Base-by-base conservation (phyloP, 2,888 invertebrate species). In the Meteorus colon region DNA sequence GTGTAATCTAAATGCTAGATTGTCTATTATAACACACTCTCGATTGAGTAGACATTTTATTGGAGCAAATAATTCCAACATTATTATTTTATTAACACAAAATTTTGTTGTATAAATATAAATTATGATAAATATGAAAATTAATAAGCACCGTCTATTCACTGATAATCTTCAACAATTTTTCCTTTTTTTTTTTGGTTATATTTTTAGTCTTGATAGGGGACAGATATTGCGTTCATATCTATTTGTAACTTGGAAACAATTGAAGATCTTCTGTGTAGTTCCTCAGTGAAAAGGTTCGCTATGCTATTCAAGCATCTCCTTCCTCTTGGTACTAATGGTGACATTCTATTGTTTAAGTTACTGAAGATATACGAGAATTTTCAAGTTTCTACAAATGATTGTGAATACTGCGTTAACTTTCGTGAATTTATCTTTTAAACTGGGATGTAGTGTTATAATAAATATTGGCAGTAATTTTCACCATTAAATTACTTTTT, bases 61-160 rank as follows among this genome's bases (percentile, higher is more conserved):
- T 55, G 85, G 83, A 48, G 77, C 78, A 62, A 86, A 83, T 16
- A 87, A 77, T 37, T 86, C 86, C 62, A 85, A 69, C 86, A 86
- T 86, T 34, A 69, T 78, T 69, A 27, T 51, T 19, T 19, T 16
- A 45, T 41, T 41, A 0, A 12, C 2, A 41, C 12, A 2, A 41
- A 41, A 41, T 34, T 8, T 41, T 2, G 12, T 24, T 24, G 24
- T 24, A 24, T 24, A 24, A 24, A 24, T 24, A 24, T 41, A 12
- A 41, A 12, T 41, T 41, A 12, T 41, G 41, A 24, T 24, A 24
- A 24, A 24, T n/a, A n/a, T n/a, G n/a, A n/a, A n/a, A n/a, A n/a
- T n/a, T n/a, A n/a, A n/a, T n/a, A n/a, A n/a, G n/a, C n/a, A 12
- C 14, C 48, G n/a, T n/a, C n/a, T n/a, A 48, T 48, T 48, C 2